Evolutionary conservation across 2,888 invertebrate genomes (phyloP).

Genomic region (Lathronympha strigana): DNA sequence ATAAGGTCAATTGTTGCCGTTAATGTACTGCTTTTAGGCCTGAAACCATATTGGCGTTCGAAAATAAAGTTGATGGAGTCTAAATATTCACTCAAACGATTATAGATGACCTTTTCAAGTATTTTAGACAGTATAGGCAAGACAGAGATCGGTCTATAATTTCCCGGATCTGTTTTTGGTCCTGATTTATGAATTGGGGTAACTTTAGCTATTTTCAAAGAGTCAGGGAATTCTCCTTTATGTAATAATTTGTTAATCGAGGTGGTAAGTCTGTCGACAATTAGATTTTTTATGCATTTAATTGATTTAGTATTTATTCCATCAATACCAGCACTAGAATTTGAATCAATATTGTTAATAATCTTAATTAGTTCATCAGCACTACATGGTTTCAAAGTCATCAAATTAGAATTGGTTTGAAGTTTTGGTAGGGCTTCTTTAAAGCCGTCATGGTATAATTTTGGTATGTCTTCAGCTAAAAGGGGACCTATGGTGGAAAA

Average conservation of each 20-base stretch:
- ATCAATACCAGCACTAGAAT: neutral
- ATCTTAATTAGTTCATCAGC: neutral
- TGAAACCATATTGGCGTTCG: too few relatives aligned
- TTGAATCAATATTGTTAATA: neutral
- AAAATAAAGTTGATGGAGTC: neutral
- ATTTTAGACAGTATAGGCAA: neutral
- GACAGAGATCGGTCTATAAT: neutral
- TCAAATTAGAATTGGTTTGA: neutral
- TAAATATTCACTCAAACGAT: neutral
- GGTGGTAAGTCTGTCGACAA: neutral
- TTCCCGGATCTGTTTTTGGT: neutral
- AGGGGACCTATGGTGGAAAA: neutral
- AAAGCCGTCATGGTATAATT: neutral
- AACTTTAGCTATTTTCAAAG: neutral
- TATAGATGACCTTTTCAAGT: neutral
- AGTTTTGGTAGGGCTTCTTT: neutral
- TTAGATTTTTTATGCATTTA: neutral
- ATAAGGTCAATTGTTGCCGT: neutral
- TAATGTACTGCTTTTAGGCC: too few relatives aligned
- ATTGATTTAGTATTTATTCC: neutral
- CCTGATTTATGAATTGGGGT: conserved; percentile 1
- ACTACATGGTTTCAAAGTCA: neutral
- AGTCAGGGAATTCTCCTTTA: conserved; percentile 2
- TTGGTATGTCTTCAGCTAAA: neutral
- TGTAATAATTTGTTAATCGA: neutral